A percentile compares a stretch with the other conserved stretches of the same genome.
Evolutionary conservation across 2,888 invertebrate species (phyloP).

Genomic region (Argynnis bischoffii): DNA sequence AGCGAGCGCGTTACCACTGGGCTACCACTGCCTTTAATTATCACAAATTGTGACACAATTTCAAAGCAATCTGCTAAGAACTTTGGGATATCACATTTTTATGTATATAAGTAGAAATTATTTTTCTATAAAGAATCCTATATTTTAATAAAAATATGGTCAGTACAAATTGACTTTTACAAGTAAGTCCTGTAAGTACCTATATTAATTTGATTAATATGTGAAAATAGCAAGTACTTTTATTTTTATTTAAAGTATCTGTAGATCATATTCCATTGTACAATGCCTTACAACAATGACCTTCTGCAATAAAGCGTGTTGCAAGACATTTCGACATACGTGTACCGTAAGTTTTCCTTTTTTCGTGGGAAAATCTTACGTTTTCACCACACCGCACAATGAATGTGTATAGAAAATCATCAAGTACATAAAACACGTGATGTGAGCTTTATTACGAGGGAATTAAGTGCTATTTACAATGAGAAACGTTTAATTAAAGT

Average conservation of each 20-base stretch:
- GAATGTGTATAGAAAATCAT: slow-evolving; percentile 48
- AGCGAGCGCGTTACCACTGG: too few relatives aligned
- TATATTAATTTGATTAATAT: too few relatives aligned
- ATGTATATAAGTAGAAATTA: too few relatives aligned
- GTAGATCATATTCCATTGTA: slow-evolving; percentile 25
- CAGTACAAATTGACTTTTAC: too few relatives aligned
- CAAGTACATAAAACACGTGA: slow-evolving; percentile 40
- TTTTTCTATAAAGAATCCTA: too few relatives aligned
- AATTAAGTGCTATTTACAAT: slow-evolving; percentile 39
- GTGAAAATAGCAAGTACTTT: too few relatives aligned
- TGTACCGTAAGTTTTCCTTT: slow-evolving; percentile 70
- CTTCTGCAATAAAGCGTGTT: slow-evolving; percentile 48
- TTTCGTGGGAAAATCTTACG: slow-evolving; percentile 75
- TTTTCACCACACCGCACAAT: slow-evolving; percentile 71
- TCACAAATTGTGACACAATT: too few relatives aligned
- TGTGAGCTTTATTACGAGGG: slow-evolving; percentile 39
- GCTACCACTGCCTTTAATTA: too few relatives aligned
- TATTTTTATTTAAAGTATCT: not conserved
- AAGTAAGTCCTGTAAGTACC: too few relatives aligned
- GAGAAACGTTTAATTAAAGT: slow-evolving; percentile 25
- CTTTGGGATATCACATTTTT: too few relatives aligned
- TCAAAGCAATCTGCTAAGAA: too few relatives aligned
- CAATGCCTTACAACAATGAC: slow-evolving; percentile 36
- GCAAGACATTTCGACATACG: slow-evolving; percentile 68
- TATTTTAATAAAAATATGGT: too few relatives aligned